These are phyloP conservation scores for Pollachius pollachius DNA, from an alignment of 2,113 vertebrate genomes.

Conservation along the genomic window DNA sequence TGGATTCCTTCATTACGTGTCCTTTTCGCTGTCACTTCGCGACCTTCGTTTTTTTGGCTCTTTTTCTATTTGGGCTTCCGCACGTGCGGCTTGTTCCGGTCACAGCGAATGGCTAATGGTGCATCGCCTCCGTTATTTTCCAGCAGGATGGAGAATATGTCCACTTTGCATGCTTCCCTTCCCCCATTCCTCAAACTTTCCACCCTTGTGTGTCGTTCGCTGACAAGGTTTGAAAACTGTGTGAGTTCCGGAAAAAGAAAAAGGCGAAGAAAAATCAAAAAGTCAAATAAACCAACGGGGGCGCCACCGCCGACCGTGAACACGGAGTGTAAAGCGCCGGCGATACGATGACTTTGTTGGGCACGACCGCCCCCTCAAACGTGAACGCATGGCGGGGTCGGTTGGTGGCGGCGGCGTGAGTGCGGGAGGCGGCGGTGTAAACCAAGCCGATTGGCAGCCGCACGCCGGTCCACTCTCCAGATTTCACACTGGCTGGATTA, in stretches of 20 bases:
- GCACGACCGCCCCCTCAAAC: slow-evolving; percentile 66
- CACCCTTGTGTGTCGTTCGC: slow-evolving; percentile 26
- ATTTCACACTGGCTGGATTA: slow-evolving; percentile 65
- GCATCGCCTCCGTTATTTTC: slow-evolving; percentile 67
- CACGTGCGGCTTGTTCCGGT: slow-evolving; percentile 54
- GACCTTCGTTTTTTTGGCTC: neutral
- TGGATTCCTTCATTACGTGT: too few species aligned
- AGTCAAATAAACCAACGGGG: slow-evolving; percentile 26
- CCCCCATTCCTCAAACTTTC: slow-evolving; percentile 66
- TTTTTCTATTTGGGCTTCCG: slow-evolving; percentile 22
- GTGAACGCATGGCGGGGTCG: slow-evolving; percentile 42
- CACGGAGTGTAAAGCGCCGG: slow-evolving; percentile 61
- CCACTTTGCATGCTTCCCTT: slow-evolving; percentile 73
- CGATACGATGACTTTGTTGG: slow-evolving; percentile 72
- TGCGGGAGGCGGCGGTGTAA: slow-evolving; percentile 57
- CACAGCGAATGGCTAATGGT: slow-evolving; percentile 66
- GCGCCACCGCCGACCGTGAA: slow-evolving; percentile 22
- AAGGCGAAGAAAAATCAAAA: slow-evolving; percentile 17
- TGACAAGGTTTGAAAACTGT: slow-evolving; percentile 62
- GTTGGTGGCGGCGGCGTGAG: slow-evolving; percentile 49
- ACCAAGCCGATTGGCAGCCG: slow-evolving; percentile 56
- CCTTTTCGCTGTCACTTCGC: too few species aligned
- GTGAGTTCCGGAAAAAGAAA: neutral
- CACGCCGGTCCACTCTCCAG: slow-evolving; percentile 52
- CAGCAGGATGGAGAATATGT: slow-evolving; percentile 70